Evolutionary conservation across 1,140 invertebrate species (phyloP).

Genomic region (Neuroterus valhalla): DNA sequence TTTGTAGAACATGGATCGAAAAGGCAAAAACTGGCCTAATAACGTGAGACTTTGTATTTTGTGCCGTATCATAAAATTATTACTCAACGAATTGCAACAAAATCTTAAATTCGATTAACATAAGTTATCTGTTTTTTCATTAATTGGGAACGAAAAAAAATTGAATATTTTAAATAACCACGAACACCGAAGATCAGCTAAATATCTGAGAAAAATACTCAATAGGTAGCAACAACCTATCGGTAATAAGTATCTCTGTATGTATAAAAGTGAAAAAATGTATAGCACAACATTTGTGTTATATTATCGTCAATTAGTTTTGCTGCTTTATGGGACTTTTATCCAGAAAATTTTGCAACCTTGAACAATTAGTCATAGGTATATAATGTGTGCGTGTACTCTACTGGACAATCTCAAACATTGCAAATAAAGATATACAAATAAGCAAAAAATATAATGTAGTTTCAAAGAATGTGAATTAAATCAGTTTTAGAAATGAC

Average conservation of each 20-base stretch:
- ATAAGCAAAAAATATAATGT: slow-evolving; percentile 27
- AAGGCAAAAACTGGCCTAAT: neutral
- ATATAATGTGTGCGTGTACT: neutral
- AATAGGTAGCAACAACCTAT: too few relatives aligned
- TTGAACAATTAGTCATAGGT: neutral
- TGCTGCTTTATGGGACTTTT: neutral
- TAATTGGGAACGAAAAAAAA: neutral
- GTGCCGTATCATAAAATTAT: neutral
- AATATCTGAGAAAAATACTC: too few relatives aligned
- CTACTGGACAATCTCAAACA: slow-evolving; percentile 11
- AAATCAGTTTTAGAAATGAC: neutral
- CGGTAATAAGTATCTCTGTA: too few relatives aligned
- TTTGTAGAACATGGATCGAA: neutral
- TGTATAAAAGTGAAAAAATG: neutral
- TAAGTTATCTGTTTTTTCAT: neutral
- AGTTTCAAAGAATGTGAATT: slow-evolving; percentile 21
- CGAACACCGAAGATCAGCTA: neutral
- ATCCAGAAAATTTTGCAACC: neutral
- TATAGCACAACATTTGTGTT: neutral
- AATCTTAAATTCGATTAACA: neutral
- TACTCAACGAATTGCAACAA: neutral
- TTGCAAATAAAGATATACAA: slow-evolving; percentile 26
- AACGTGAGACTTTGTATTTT: neutral
- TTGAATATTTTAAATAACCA: neutral
- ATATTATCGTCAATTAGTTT: neutral